Evolutionary conservation across 2,113 vertebrate species (phyloP).

Genomic region (Arothron firmamentum): DNA sequence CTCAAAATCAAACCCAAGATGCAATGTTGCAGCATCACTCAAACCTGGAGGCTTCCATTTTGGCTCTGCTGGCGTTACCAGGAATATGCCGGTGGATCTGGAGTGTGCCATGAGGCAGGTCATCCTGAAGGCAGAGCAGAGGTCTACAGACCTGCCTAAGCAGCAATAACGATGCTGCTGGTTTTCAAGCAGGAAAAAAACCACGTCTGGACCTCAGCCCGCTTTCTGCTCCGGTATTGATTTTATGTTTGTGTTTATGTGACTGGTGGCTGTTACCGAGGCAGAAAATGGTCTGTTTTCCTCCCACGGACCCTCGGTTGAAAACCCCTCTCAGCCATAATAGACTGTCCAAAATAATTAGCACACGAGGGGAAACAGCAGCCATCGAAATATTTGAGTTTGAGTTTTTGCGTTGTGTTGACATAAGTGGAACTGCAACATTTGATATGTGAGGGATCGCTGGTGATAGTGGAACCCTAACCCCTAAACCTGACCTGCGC

Average conservation of each 20-base stretch:
- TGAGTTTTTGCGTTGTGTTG: background rate
- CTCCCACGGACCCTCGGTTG: conserved; percentile 42
- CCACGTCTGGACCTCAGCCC: conserved; percentile 24
- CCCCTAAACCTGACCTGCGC: no score
- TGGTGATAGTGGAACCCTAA: no score
- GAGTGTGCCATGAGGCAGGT: background rate
- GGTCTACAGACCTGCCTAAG: conserved; percentile 3
- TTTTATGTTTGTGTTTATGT: conserved; percentile 58
- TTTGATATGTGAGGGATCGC: no score
- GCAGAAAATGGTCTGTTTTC: conserved; percentile 62
- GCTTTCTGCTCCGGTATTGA: conserved; percentile 50
- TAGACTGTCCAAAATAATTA: conserved; percentile 64
- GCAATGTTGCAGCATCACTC: conserved; percentile 19
- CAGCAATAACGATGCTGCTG: conserved; percentile 10
- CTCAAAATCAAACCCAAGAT: conserved; percentile 32
- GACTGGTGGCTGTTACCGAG: conserved; percentile 56
- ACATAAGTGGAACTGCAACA: no score
- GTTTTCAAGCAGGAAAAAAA: conserved; percentile 32
- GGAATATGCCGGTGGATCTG: no score
- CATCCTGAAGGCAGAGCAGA: conserved; percentile 19
- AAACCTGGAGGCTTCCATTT: conserved; percentile 28
- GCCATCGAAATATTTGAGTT: conserved; percentile 22
- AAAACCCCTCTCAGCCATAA: conserved; percentile 43
- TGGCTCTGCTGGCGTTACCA: conserved; percentile 24
- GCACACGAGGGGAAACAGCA: conserved; percentile 56